Conservation (phyloP, 2,797 vertebrate species). For the Trachops cirrhosus region DNA sequence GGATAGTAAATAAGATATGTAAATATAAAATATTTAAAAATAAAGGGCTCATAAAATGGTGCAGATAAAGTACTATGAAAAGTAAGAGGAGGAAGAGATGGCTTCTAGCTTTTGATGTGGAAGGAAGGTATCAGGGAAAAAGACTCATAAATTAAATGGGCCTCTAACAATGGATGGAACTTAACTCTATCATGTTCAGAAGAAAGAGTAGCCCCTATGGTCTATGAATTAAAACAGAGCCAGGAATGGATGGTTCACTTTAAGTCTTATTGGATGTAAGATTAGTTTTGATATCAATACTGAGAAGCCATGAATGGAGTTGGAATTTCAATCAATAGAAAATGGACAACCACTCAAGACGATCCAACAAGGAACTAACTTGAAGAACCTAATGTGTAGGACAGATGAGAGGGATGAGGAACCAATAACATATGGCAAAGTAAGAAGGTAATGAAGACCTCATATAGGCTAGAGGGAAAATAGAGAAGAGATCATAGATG, state of each 20-base stretch:
- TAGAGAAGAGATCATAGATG: neutral
- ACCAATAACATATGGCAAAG: neutral
- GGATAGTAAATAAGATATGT: neutral
- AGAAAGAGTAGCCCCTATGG: neutral
- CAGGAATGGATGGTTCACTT: neutral
- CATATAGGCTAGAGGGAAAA: neutral
- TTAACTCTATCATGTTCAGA: neutral
- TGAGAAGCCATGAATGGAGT: neutral
- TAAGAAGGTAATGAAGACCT: neutral
- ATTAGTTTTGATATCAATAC: neutral
- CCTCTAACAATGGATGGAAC: neutral
- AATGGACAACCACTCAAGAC: neutral
- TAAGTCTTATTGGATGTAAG: neutral
- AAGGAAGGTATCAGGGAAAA: neutral
- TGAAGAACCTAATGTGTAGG: neutral
- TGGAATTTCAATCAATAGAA: neutral
- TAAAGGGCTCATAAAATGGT: neutral
- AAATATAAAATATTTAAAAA: neutral
- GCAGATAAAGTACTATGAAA: neutral
- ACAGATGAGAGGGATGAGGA: neutral
- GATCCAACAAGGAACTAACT: neutral
- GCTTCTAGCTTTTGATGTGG: neutral
- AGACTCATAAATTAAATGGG: neutral
- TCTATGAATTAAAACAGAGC: neutral
- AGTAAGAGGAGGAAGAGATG: neutral